A percentile compares a stretch with the other conserved stretches of the same genome.
Evolutionary conservation across 2,113 vertebrate genomes (phyloP).

Genomic region (Colaptes auratus): DNA sequence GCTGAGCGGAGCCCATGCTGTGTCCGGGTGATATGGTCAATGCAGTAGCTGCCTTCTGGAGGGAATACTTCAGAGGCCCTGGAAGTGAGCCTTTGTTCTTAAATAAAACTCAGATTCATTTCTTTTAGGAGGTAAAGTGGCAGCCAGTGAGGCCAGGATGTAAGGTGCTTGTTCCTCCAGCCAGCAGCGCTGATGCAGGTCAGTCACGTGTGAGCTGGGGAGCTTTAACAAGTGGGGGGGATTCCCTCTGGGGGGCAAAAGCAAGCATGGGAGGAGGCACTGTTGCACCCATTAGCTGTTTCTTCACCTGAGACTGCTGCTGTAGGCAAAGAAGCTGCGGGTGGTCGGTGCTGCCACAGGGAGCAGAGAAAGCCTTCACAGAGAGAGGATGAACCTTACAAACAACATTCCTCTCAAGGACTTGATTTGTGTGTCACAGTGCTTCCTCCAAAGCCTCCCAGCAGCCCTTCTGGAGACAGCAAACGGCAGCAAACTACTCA

Average conservation of each 20-base stretch:
- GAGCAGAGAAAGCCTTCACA: not conserved
- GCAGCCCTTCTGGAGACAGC: not conserved
- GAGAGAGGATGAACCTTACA: not conserved
- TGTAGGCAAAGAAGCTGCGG: not conserved
- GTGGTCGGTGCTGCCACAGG: not conserved
- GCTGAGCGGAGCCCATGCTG: not conserved
- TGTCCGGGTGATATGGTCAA: not conserved
- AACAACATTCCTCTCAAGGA: fast-evolving
- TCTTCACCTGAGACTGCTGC: not conserved
- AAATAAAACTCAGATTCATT: not conserved
- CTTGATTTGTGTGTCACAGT: not conserved
- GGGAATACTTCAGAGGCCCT: not conserved
- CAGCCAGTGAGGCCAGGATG: not conserved
- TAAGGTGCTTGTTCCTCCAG: not conserved
- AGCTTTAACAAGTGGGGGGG: not conserved
- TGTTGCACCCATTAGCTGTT: not conserved
- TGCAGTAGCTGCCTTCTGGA: not conserved
- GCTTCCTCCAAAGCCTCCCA: not conserved
- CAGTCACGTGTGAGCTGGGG: fast-evolving
- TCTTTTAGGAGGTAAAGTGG: not conserved
- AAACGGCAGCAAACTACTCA: not conserved
- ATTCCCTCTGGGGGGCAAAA: not conserved
- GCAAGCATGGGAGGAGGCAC: not conserved
- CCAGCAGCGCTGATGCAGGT: not conserved
- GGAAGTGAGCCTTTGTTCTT: not conserved